Conservation (phyloP, 92 coral and sea anemone genomes). For the Porites divaricata region DNA sequence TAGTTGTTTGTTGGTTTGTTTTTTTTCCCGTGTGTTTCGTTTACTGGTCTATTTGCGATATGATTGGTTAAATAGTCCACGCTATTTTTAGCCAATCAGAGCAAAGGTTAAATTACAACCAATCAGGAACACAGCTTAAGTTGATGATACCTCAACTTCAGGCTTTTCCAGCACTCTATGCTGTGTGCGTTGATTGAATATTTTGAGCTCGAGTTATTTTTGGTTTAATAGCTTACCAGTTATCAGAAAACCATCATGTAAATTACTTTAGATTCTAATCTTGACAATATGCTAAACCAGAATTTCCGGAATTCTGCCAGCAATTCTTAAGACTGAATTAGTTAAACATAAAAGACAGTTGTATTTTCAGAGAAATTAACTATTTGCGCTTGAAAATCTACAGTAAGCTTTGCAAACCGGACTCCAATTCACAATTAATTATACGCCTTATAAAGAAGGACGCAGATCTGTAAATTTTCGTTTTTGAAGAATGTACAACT, state of each 20-base stretch:
- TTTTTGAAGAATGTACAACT: too few relatives aligned
- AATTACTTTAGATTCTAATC: too few relatives aligned
- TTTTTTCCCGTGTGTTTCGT: background rate
- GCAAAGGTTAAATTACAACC: background rate
- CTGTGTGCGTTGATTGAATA: background rate
- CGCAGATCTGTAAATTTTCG: too few relatives aligned
- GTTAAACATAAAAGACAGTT: background rate
- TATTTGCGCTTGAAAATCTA: slow-evolving; percentile 1
- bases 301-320: slow-evolving; percentile 16
- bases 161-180: background rate
- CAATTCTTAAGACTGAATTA: background rate
- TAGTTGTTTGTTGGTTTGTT: background rate
- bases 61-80: background rate
- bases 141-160: too few relatives aligned
- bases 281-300: background rate
- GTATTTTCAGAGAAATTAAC: background rate
- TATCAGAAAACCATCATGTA: background rate
- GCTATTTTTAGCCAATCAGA: background rate
- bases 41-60: background rate
- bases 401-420: slow-evolving; percentile 5
- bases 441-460: too few relatives aligned
- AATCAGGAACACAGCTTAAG: background rate
- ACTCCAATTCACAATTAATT: background rate
- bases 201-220: background rate
- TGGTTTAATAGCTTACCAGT: background rate